Evolutionary conservation across 2,797 vertebrate genomes (phyloP), one percentile per base, ranked within the genome.

Genomic region (Lacerta viridis): DNA sequence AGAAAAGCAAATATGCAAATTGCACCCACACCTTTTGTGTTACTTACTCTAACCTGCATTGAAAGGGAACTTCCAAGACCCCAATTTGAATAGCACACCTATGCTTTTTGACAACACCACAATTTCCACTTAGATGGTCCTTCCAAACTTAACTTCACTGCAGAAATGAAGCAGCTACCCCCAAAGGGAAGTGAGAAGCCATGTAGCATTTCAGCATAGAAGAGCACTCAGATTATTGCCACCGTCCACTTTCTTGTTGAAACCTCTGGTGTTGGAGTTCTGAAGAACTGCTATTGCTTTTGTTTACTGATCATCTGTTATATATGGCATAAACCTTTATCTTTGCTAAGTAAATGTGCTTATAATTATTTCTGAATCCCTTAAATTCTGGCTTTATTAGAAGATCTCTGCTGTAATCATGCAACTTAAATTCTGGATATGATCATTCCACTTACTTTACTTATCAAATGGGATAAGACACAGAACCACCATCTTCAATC

Each of bases 401-500:
- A 50, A 87, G 39, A 43, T 2, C 7, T 33, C 18, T 82, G 39
- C 59, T 76, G 36, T 46, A 82, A 82, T 66, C 43, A 75, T 50
- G 50, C 18, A 87, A 36, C 59, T 25, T 36, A 64, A 74, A 66
- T 43, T 43, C 9, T 66, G 41, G 7, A 71, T 4, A 59, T n/a
- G n/a, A 79, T 59, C 15, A 86, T 76, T 82, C 1, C 9, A 97
- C 97, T 97, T 95, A 98, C 97, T 95, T 94, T 87, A 89, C 88
- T 94, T 89, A 91, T 90, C 91, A 92, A 94, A 93, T 85, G 94
- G 84, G 93, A 89, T 89, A 88, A 92, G 93, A 88, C 90, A 81
- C 64, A 86, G 71, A 89, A 55, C 41, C 94, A 87, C 33, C 8
- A 82, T 88, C 92, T 92, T 97, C 97, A 97, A 61, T 98, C 97